A percentile compares a stretch with the other conserved stretches of the same genome.
Evolutionary conservation across 2,797 vertebrate genomes (phyloP).

Genomic region (Emys orbicularis): DNA sequence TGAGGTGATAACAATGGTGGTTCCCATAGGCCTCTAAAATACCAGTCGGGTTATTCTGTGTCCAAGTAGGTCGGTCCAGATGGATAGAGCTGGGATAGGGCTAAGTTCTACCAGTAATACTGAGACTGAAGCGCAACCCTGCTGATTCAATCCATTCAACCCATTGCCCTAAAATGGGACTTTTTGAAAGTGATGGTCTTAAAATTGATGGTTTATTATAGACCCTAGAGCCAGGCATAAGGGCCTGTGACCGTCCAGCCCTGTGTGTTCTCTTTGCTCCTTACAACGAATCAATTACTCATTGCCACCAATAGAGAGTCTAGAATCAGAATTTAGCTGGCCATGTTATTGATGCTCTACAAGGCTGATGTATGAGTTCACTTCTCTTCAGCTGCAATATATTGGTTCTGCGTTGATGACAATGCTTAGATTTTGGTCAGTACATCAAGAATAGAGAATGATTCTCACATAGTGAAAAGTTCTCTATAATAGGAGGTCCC

Average conservation of each 20-base stretch:
- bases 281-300: background rate
- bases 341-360: fast-evolving
- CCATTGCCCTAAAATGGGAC: background rate
- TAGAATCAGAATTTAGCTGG: background rate
- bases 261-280: background rate
- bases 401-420: background rate
- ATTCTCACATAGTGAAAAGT: background rate
- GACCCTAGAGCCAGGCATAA: background rate
- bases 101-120: background rate
- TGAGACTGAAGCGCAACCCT: background rate
- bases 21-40: background rate
- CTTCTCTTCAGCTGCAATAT: background rate
- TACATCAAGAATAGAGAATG: fast-evolving
- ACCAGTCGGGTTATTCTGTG: background rate
- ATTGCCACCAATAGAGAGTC: background rate
- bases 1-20: background rate
- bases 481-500: background rate
- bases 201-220: background rate
- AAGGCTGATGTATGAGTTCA: background rate
- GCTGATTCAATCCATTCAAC: background rate
- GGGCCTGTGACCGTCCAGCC: background rate
- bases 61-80: background rate
- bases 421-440: fast-evolving
- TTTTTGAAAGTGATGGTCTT: background rate
- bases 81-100: background rate